Conservation (phyloP, 2,113 vertebrate species). For the Leucopsar rothschildi region DNA sequence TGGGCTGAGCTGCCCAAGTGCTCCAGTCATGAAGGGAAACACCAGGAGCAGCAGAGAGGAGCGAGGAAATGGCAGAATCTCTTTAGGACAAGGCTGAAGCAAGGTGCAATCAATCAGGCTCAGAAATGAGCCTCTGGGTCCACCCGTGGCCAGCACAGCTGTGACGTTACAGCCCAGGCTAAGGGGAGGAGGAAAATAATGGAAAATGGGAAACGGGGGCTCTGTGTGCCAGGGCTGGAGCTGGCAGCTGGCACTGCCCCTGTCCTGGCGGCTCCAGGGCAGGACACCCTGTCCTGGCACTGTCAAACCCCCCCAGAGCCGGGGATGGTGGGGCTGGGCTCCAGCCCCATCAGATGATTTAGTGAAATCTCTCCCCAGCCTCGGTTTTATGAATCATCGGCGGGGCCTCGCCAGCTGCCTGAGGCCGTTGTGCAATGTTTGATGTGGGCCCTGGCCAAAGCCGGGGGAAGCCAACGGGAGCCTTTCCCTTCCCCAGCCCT, state of each 20-base stretch:
- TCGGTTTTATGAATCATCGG: conserved; percentile 10
- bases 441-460: conserved; percentile 46
- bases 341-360: background rate
- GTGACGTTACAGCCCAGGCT: accelerated
- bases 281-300: background rate
- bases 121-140: conserved; percentile 20
- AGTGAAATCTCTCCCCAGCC: conserved; percentile 8
- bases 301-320: background rate
- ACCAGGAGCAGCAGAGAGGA: background rate
- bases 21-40: background rate
- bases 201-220: no score
- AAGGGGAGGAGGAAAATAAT: accelerated
- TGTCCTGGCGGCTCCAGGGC: background rate
- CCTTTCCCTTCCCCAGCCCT: conserved; percentile 17
- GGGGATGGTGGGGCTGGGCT: background rate
- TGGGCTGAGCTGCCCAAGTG: background rate
- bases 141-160: background rate
- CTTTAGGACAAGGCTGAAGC: background rate
- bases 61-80: background rate
- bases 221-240: background rate
- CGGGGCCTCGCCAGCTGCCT: conserved; percentile 48
- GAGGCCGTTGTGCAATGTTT: conserved; percentile 47
- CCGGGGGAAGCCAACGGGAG: conserved; percentile 38
- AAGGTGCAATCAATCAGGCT: conserved; percentile 36
- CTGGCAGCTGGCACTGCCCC: accelerated